phyloP scores from a whole-genome alignment of 2,113 vertebrate genomes.

The Ceratotherium simum region DNA sequence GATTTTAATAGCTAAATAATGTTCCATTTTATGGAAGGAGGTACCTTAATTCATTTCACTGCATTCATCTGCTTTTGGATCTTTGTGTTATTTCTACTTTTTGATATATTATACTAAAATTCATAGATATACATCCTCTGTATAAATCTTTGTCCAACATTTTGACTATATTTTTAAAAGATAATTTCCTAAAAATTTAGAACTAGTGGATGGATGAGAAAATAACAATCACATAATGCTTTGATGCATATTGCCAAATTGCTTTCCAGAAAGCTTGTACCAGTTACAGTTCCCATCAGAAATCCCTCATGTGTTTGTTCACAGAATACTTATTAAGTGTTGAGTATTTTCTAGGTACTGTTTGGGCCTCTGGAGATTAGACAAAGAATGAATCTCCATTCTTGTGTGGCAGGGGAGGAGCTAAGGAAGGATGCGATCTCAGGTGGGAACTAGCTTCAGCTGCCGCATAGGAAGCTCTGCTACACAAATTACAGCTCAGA shows the following conservation, averaged over 20 bases:
- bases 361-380: background rate
- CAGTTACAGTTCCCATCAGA: background rate
- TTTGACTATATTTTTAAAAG: conserved; percentile 18
- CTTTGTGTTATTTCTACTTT: background rate
- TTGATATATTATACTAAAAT: background rate
- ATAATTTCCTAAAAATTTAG: background rate
- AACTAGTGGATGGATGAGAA: background rate
- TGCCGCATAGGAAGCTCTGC: background rate
- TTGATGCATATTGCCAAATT: background rate
- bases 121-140: background rate
- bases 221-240: background rate
- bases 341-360: background rate
- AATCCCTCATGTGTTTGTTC: background rate
- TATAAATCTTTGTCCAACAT: background rate
- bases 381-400: background rate
- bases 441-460: background rate
- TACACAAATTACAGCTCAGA: background rate
- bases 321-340: background rate
- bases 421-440: background rate
- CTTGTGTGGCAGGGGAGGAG: background rate
- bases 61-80: background rate
- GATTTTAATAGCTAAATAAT: background rate
- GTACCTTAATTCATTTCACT: background rate
- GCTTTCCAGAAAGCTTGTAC: background rate
- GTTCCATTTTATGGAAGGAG: background rate